phyloP scores from a whole-genome alignment of 2,113 vertebrate species.

The Tilapia sparmanii region DNA sequence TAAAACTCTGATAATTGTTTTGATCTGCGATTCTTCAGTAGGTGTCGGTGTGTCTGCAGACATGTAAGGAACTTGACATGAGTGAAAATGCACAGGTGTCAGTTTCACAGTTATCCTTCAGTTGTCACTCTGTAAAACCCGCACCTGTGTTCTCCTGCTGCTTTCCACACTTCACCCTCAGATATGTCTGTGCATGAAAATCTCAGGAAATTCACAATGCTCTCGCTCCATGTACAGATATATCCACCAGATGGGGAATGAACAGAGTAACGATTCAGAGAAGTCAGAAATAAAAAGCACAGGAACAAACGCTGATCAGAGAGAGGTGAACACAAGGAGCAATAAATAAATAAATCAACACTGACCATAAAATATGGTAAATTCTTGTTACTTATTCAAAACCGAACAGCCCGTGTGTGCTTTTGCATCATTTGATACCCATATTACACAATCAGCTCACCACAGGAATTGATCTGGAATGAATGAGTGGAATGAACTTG shows the following conservation, averaged over 20 bases:
- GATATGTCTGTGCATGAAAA: not conserved
- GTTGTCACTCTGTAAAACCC: slow-evolving; percentile 2
- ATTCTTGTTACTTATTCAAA: not conserved
- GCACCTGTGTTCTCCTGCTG: not conserved
- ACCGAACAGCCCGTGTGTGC: not conserved
- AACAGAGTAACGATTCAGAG: not conserved
- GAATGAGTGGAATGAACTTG: not conserved
- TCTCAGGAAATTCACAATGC: slow-evolving; percentile 52
- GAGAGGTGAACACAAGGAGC: not conserved
- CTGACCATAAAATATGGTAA: not conserved
- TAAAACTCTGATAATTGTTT: slow-evolving; percentile 10
- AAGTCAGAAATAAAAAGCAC: not conserved
- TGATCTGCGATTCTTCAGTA: not conserved
- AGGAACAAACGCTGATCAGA: not conserved
- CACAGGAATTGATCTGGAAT: not conserved
- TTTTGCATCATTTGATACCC: not conserved
- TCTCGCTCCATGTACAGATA: not conserved
- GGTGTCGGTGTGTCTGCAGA: not conserved
- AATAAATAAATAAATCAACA: not conserved
- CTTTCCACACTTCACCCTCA: not conserved
- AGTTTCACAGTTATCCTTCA: not conserved
- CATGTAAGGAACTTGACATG: not conserved
- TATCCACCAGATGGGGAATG: slow-evolving; percentile 16
- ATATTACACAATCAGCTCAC: not conserved
- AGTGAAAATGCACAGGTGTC: not conserved